Evolutionary conservation across 2,888 invertebrate genomes (phyloP).

Genomic region (Drosophila rellima): DNA sequence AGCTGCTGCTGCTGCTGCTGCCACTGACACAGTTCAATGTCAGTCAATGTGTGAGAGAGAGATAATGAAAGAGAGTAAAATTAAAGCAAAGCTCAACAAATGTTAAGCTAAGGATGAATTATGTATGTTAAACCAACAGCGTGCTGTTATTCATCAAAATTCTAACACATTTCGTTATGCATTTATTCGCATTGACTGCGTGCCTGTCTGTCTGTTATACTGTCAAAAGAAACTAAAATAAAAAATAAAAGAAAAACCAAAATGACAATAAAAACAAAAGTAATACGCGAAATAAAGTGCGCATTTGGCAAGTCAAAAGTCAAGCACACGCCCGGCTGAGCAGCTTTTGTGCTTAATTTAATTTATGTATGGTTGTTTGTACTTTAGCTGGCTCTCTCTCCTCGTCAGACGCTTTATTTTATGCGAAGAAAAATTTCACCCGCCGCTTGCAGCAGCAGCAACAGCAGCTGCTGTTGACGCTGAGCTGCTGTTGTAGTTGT

Average conservation of each 20-base stretch:
- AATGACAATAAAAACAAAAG: conserved; percentile 17
- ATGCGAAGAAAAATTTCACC: conserved; percentile 68
- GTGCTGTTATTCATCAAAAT: conserved; percentile 26
- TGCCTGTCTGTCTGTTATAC: neutral
- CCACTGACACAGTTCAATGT: conserved; percentile 77
- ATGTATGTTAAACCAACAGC: conserved; percentile 29
- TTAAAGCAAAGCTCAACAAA: conserved; percentile 25
- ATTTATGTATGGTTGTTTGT: conserved; percentile 39
- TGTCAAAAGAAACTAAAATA: neutral
- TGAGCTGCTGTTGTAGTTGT: conserved; percentile 10
- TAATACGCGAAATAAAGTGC: conserved; percentile 43
- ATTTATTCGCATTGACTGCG: conserved; percentile 8
- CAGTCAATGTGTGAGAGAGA: conserved; percentile 37
- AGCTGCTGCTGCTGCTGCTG: conserved; percentile 38
- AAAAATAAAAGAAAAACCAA: neutral
- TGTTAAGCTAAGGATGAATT: conserved; percentile 46
- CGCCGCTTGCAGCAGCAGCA: conserved; percentile 29
- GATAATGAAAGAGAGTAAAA: conserved; percentile 23
- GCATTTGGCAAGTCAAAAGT: conserved; percentile 55
- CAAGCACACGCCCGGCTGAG: conserved; percentile 53
- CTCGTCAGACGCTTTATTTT: conserved; percentile 35
- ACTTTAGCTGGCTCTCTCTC: conserved; percentile 21
- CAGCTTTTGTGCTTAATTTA: conserved; percentile 68
- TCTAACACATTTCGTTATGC: conserved; percentile 23
- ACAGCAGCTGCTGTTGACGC: conserved; percentile 11